Evolutionary conservation across 2,113 vertebrate genomes (phyloP).

Genomic region (Crypturellus undulatus): DNA sequence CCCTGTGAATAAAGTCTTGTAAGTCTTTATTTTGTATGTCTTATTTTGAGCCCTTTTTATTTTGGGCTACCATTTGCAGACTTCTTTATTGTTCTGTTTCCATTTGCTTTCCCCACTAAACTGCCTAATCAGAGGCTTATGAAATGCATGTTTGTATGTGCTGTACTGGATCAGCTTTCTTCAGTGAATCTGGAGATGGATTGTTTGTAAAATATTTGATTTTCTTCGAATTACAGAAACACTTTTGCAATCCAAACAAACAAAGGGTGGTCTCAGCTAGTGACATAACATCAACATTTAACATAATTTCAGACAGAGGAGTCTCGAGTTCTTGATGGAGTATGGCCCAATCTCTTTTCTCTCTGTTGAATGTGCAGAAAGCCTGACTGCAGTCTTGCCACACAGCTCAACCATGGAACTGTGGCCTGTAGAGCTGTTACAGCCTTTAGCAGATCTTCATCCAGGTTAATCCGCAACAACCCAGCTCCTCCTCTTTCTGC

Average conservation of each 20-base stretch:
- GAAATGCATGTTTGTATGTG: slow-evolving; percentile 25
- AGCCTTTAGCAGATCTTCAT: slow-evolving; percentile 14
- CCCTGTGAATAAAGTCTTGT: neutral
- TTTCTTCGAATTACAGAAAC: slow-evolving; percentile 40
- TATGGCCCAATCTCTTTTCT: neutral
- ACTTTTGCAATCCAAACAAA: neutral
- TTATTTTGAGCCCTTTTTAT: neutral
- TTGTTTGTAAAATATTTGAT: slow-evolving; percentile 18
- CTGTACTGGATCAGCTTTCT: neutral
- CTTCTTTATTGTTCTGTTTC: slow-evolving; percentile 10
- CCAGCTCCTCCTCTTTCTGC: neutral
- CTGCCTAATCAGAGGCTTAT: slow-evolving; percentile 3
- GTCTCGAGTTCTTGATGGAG: slow-evolving; percentile 5
- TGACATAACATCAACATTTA: slow-evolving; percentile 48
- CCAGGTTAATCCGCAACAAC: neutral
- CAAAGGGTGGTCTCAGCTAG: slow-evolving; percentile 11
- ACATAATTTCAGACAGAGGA: slow-evolving; percentile 28
- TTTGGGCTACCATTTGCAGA: neutral
- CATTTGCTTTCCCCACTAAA: slow-evolving; percentile 9
- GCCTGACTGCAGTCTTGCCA: slow-evolving; percentile 32
- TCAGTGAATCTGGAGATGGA: neutral
- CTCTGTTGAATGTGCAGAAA: neutral
- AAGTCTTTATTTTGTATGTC: neutral
- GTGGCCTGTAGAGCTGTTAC: slow-evolving; percentile 21
- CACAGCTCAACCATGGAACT: neutral